Evolutionary conservation across 2,113 vertebrate genomes (phyloP), one percentile per base, ranked within the genome.

Genomic region (Illadopsis cleaveri): DNA sequence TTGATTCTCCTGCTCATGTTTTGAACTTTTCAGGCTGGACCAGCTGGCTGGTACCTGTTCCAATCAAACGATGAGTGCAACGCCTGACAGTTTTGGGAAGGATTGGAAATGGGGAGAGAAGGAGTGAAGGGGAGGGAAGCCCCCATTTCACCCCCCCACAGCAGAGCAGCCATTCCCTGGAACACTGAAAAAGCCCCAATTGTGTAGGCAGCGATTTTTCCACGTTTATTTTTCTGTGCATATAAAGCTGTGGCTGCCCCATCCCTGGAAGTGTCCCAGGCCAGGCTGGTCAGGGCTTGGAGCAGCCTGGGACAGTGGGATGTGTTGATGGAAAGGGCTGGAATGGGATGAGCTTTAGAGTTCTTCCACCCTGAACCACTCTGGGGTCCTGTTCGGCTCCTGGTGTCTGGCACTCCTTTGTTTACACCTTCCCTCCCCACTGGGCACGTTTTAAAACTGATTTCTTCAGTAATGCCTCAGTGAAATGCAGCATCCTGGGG

Each of bases 1-100:
- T 1, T 15, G 9, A 1, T 16, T 1, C 42, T 50, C n/a, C 50
- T n/a, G 42, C 5, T 31, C 6, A 0, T 2, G 22, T 1, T 21
- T 1, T 4, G 25, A 37, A 2, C 42, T 45, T 19, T 5, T 6
- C 27, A 2, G 2, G 12, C 61, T 2, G 28, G 22, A 6, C 14
- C 58, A 28, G 2, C 30, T 24, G 19, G 2, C 65, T 23, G 35
- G 15, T 10, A 20, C 75, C 64, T 11, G 11, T 11, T 60, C 64
- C 66, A 54, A 2, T 9, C 14, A 28, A 33, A 30, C 3, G 42
- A 5, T 2, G 7, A 45, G 18, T 35, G 53, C 54, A 31, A 5
- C 4, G 15, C 54, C 65, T 47, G 28, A 8, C 21, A 60, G 1
- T 17, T 13, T 19, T 48, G 77, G 68, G 64, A 3, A 3, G 28